Evolutionary conservation across 2,113 vertebrate genomes (phyloP), one percentile per base, ranked within the genome.

Genomic region (Ciconia stormi): DNA sequence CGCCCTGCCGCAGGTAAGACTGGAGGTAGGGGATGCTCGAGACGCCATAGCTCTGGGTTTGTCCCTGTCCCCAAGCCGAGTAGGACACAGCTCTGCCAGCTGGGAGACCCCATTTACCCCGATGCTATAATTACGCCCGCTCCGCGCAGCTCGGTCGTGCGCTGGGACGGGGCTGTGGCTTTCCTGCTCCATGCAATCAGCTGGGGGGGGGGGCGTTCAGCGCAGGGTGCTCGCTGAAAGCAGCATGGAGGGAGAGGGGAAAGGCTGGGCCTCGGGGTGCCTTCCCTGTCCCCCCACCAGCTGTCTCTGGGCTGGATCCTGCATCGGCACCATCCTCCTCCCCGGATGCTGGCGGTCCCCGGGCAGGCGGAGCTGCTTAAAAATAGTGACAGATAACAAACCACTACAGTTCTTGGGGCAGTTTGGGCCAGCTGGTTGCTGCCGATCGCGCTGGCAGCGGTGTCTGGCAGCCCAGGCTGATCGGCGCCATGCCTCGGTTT

Each of bases 61-160:
- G 19, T 16, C 25, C 42, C n/a, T 72, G 40, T 89, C 66, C 49
- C 23, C 29, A 30, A 5, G 49, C 67, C 67, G 20, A 63, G 49
- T 11, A 19, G 55, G 56, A 46, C 47, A 62, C 1, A 3, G 34
- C 74, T 53, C 4, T 53, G 47, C 21, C 18, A 34, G 14, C 71
- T 15, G n/a, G n/a, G 61, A 40, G 14, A 22, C 15, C 34, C 49
- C 13, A 1, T 38, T 44, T 36, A 36, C 34, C 58, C 20, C 6
- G 1, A 6, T 4, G 18, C 15, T 56, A 15, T 19, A 40, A n/a
- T 58, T 19, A 15, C 1, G 0, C 52, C 42, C 1, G 3, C n/a
- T 76, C 29, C 2, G 1, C 34, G 5, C 25, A 19, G 52, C 53
- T 38, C 5, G 2, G 38, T 26, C 4, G 1, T 8, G 7, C 1